Conservation (phyloP, 2,113 vertebrate genomes). For the Nicator chloris region DNA sequence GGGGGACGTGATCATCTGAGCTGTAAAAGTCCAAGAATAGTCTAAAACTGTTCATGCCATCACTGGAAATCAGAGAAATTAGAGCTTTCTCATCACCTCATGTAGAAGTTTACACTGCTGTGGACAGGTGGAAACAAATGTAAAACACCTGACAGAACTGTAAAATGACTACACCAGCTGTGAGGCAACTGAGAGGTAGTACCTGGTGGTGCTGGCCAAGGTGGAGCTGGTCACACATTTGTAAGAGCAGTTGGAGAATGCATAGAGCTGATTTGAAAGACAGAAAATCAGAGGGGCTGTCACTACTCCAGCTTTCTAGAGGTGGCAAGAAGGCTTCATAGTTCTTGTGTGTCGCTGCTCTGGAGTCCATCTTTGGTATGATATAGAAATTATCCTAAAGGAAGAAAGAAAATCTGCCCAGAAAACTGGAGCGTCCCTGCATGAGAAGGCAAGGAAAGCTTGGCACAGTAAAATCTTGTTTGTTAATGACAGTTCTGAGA, state of each 20-base stretch:
- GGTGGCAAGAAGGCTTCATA: neutral
- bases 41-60: neutral
- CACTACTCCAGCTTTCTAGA: neutral
- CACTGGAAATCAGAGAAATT: neutral
- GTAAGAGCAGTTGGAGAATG: neutral
- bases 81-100: neutral
- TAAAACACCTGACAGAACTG: neutral
- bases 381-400: neutral
- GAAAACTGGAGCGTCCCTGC: neutral
- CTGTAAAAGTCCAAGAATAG: neutral
- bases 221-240: neutral
- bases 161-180: neutral
- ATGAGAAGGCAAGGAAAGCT: neutral
- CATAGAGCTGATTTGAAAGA: neutral
- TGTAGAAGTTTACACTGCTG: neutral
- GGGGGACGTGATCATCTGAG: neutral
- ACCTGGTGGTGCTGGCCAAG: neutral
- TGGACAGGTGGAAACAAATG: neutral
- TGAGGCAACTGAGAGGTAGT: neutral
- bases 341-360: neutral
- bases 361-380: neutral
- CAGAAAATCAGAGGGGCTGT: neutral
- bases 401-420: neutral
- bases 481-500: conserved; percentile 64
- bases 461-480: conserved; percentile 52